phyloP scores from a whole-genome alignment of 2,888 invertebrate genomes.

The Apodemia mormo region DNA sequence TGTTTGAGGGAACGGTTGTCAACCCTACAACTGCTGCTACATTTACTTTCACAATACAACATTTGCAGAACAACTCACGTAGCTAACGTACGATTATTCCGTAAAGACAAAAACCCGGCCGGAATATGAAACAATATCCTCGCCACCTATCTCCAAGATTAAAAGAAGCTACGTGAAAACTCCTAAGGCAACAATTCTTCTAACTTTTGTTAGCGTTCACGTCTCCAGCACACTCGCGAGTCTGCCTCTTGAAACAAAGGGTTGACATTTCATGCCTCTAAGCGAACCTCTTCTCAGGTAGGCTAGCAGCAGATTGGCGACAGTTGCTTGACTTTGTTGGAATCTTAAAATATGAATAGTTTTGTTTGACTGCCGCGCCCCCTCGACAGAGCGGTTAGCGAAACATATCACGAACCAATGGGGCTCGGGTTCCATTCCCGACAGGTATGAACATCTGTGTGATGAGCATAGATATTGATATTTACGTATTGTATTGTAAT shows the following conservation, averaged over 20 bases:
- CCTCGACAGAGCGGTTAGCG: too few relatives aligned
- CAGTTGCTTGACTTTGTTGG: background rate
- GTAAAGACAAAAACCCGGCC: background rate
- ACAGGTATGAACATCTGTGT: too few relatives aligned
- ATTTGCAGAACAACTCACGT: background rate
- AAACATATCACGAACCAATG: too few relatives aligned
- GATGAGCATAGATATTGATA: too few relatives aligned
- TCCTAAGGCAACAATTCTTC: background rate
- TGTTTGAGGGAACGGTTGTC: too few relatives aligned
- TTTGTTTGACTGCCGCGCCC: too few relatives aligned
- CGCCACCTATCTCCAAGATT: conserved; percentile 4
- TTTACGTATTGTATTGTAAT: too few relatives aligned
- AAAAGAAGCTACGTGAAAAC: conserved; percentile 1
- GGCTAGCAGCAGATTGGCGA: conserved; percentile 2
- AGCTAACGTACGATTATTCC: background rate
- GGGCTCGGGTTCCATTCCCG: too few relatives aligned
- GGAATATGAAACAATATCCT: conserved; percentile 7
- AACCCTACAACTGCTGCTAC: background rate
- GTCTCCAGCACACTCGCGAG: conserved; percentile 1
- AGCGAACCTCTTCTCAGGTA: conserved; percentile 3
- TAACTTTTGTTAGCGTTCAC: conserved; percentile 13
- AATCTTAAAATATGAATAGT: too few relatives aligned
- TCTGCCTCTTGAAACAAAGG: conserved; percentile 6
- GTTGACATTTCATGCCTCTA: conserved; percentile 18
- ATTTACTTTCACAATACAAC: background rate